Evolutionary conservation across 2,797 vertebrate genomes (phyloP).

Genomic region (Siniperca undulata): DNA sequence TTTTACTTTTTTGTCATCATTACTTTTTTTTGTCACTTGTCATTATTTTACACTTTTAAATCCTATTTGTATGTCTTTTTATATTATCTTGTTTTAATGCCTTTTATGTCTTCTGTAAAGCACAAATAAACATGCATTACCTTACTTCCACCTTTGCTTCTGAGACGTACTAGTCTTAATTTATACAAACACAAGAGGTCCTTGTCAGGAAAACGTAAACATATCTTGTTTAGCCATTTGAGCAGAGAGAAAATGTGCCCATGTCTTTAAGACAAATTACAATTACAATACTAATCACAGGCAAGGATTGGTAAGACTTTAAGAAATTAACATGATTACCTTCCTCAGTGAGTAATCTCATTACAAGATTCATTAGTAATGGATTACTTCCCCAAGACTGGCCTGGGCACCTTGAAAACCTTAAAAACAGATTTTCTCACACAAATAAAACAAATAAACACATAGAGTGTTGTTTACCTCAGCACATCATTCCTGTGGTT

Average conservation of each 20-base stretch:
- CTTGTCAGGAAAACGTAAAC: neutral
- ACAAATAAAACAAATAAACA: slow-evolving; percentile 42
- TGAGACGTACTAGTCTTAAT: neutral
- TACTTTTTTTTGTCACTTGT: neutral
- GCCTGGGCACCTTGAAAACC: neutral
- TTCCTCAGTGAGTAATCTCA: neutral
- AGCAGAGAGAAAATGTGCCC: neutral
- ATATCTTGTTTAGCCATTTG: neutral
- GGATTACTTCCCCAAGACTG: neutral
- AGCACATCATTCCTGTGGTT: slow-evolving; percentile 41
- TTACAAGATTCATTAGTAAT: neutral
- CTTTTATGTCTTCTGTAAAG: neutral
- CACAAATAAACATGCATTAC: no score
- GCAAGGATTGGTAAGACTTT: neutral
- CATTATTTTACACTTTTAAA: neutral
- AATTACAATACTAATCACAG: neutral
- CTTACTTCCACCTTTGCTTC: neutral
- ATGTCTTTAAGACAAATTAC: no score
- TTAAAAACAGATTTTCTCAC: slow-evolving; percentile 26
- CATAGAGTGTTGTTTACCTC: slow-evolving; percentile 30
- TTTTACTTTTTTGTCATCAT: neutral
- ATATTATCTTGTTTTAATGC: neutral
- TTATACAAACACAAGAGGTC: neutral
- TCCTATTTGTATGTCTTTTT: neutral
- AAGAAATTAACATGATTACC: neutral